Conservation (phyloP, 2,888 invertebrate species). For the Miltochrista miniata region DNA sequence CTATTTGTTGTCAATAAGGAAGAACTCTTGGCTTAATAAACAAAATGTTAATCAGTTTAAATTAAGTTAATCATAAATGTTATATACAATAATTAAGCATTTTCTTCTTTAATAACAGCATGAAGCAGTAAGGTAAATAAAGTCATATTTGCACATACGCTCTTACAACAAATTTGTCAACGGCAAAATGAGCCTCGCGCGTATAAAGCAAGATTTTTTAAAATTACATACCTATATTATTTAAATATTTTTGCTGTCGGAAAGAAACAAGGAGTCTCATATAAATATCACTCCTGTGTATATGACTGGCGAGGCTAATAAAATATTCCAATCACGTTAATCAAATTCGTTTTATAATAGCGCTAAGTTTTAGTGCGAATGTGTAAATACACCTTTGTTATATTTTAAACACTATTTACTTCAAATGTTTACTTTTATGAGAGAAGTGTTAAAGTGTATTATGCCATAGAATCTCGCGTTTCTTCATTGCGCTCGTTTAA, state of each 20-base stretch:
- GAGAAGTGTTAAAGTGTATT: conserved; percentile 3
- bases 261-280: too few relatives aligned
- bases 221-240: background rate
- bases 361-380: background rate
- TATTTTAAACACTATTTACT: background rate
- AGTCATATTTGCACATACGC: background rate
- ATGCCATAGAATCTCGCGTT: conserved; percentile 58
- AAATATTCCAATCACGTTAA: too few relatives aligned
- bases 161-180: background rate
- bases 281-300: background rate
- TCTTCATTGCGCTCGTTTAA: conserved; percentile 45
- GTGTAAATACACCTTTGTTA: background rate
- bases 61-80: background rate
- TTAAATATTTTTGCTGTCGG: background rate
- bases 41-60: background rate
- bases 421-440: too few relatives aligned
- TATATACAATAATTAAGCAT: conserved; percentile 1
- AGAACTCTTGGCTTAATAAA: too few relatives aligned
- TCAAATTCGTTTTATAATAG: too few relatives aligned
- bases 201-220: background rate
- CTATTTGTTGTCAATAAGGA: too few relatives aligned
- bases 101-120: background rate
- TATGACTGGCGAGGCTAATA: background rate
- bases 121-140: background rate
- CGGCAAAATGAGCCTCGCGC: background rate